Conservation (phyloP, 2,113 vertebrate species). For the Baryphthengus martii region DNA sequence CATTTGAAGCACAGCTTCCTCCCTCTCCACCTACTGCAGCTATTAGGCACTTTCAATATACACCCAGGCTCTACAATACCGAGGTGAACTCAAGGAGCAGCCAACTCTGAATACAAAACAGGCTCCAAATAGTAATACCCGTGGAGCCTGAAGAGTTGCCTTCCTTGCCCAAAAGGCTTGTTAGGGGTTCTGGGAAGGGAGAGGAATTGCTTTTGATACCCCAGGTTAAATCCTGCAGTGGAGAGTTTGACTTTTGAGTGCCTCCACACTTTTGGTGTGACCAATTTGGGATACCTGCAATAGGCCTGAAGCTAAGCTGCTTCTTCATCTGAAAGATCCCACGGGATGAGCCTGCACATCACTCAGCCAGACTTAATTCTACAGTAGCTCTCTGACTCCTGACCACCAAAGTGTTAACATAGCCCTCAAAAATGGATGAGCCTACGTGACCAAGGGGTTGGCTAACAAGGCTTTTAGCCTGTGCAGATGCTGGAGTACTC, state of each 20-base stretch:
- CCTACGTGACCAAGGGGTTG: not conserved
- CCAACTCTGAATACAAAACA: slow-evolving; percentile 29
- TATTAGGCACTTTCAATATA: slow-evolving; percentile 32
- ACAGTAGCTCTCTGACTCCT: not conserved
- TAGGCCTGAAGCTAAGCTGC: not conserved
- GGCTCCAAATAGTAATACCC: not conserved
- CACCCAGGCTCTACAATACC: slow-evolving; percentile 6
- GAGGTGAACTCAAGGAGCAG: slow-evolving; percentile 32
- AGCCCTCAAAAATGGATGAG: not conserved
- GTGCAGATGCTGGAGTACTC: not conserved
- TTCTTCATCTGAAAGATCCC: not conserved
- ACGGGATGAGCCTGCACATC: not conserved
- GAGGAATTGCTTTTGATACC: not conserved
- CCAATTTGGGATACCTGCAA: not conserved
- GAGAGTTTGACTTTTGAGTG: not conserved
- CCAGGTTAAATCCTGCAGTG: not conserved
- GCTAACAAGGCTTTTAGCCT: not conserved
- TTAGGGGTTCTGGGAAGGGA: slow-evolving; percentile 4
- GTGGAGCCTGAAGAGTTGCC: slow-evolving; percentile 54
- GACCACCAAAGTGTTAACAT: not conserved
- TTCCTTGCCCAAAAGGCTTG: slow-evolving; percentile 48
- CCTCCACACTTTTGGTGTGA: not conserved
- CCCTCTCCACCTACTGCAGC: slow-evolving; percentile 53
- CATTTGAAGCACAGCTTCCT: slow-evolving; percentile 41
- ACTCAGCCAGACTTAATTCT: not conserved